Conservation (phyloP, 2,113 vertebrate genomes). For the Microtus ochrogaster region DNA sequence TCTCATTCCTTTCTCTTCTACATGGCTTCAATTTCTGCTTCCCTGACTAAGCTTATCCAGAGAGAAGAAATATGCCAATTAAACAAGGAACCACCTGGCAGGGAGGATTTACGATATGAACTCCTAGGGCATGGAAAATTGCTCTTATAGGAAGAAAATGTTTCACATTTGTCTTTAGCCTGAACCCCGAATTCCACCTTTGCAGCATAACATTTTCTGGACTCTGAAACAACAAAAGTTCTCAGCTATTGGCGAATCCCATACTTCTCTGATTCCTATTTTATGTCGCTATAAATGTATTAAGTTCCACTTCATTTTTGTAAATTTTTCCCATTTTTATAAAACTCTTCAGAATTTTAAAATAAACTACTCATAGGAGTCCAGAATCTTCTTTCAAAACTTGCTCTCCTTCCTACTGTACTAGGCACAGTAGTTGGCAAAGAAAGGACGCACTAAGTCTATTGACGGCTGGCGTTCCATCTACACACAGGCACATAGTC, state of each 20-base stretch:
- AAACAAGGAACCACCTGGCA: background rate
- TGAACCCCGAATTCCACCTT: background rate
- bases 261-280: background rate
- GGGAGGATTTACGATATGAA: constrained; percentile 33
- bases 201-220: background rate
- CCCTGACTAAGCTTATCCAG: background rate
- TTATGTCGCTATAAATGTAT: background rate
- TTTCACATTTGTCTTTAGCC: constrained; percentile 21
- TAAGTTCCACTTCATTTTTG: background rate
- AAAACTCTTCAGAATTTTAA: constrained; percentile 50
- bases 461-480: background rate
- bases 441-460: background rate
- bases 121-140: background rate
- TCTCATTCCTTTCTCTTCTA: constrained; percentile 4
- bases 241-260: background rate
- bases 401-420: background rate
- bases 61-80: constrained; percentile 47
- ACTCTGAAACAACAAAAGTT: background rate
- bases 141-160: constrained; percentile 38
- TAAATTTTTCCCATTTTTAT: constrained; percentile 28
- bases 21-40: constrained; percentile 45
- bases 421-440: background rate
- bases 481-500: background rate
- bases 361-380: background rate
- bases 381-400: constrained; percentile 37